Percentiles rank a stretch among this genome's conserved stretches.
phyloP scores from a whole-genome alignment of 2,797 vertebrate genomes.

The Cryptoblepharus egeriae region DNA sequence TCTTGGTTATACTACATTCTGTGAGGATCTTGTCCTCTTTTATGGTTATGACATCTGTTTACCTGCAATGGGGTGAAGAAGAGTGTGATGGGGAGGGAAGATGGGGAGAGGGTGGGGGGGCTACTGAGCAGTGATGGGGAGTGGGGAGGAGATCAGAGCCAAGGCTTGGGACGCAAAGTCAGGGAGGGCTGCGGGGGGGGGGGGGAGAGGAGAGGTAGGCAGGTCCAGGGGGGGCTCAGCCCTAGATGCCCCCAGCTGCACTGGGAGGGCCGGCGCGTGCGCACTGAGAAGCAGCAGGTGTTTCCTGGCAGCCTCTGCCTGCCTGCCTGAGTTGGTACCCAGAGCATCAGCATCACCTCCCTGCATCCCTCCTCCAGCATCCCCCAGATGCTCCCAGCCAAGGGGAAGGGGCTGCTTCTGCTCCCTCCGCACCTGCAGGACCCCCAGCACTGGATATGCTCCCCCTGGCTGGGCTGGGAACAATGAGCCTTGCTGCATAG shows the following conservation, averaged over 20 bases:
- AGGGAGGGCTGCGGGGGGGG: not conserved
- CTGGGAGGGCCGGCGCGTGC: not conserved
- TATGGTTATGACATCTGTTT: too few relatives aligned
- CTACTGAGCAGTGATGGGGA: too few relatives aligned
- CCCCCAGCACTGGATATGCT: not conserved
- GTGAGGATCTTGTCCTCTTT: too few relatives aligned
- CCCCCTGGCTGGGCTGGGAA: not conserved
- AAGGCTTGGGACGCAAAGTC: too few relatives aligned
- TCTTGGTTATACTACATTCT: too few relatives aligned
- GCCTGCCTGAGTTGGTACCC: not conserved
- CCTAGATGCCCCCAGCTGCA: too few relatives aligned
- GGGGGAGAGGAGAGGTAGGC: too few relatives aligned
- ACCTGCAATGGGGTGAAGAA: too few relatives aligned
- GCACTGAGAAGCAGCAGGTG: not conserved
- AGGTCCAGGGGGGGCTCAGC: too few relatives aligned
- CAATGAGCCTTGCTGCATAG: slow-evolving; percentile 26
- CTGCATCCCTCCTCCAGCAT: slow-evolving; percentile 24
- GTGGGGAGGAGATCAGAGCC: too few relatives aligned
- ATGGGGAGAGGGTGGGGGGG: too few relatives aligned
- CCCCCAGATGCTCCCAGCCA: not conserved
- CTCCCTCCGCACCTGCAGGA: not conserved
- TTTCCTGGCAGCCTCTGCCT: not conserved
- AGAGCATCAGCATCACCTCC: not conserved
- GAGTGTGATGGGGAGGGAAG: too few relatives aligned
- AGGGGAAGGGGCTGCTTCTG: not conserved